Conservation (phyloP, 1,140 invertebrate genomes). For the Philotrypesis tridentata region DNA sequence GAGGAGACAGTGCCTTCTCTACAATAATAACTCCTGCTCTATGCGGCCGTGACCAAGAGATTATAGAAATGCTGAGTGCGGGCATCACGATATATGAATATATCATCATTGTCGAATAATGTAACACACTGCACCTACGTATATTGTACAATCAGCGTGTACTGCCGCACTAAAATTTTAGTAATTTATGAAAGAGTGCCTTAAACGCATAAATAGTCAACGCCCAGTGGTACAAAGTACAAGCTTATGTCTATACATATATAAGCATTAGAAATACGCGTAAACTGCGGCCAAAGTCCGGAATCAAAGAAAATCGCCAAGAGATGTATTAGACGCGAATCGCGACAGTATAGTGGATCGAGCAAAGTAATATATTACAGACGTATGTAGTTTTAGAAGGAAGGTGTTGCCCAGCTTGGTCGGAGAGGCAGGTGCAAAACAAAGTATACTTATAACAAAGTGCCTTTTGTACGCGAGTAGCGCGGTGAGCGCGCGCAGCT, state of each 20-base stretch:
- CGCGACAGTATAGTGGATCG: neutral
- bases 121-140: too few species aligned
- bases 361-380: neutral
- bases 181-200: neutral
- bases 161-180: neutral
- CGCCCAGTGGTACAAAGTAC: neutral
- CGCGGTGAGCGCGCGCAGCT: neutral
- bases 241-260: too few species aligned
- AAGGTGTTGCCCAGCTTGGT: neutral
- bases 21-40: neutral
- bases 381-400: neutral
- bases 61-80: too few species aligned
- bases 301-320: neutral
- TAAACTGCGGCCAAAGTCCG: neutral
- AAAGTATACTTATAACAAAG: conserved; percentile 59
- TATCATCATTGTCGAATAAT: too few species aligned
- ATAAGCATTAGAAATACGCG: too few species aligned
- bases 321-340: too few species aligned
- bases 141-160: too few species aligned
- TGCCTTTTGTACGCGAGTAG: conserved; percentile 62
- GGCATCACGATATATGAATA: too few species aligned
- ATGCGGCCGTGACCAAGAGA: too few species aligned
- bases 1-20: neutral
- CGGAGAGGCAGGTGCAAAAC: conserved; percentile 29
- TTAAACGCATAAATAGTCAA: neutral